Percentiles rank a stretch among this genome's conserved stretches.
Conservation (phyloP, 2,797 vertebrate genomes). For the Lutjanus campechanus region DNA sequence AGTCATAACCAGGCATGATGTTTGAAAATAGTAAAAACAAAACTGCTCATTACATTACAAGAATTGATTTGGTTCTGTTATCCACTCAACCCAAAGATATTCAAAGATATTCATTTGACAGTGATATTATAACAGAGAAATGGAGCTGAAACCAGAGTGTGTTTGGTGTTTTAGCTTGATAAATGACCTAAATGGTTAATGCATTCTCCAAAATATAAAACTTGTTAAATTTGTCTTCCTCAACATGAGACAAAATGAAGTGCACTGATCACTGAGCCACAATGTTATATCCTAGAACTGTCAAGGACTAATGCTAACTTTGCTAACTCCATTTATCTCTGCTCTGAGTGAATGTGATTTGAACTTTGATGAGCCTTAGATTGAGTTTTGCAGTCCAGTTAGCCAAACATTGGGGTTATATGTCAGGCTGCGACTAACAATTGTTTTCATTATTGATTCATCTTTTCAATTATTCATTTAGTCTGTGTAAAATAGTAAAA, state of each 20-base stretch:
- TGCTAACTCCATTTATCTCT: no score
- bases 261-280: no score
- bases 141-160: background rate
- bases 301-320: no score
- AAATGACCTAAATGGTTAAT: background rate
- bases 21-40: constrained; percentile 15
- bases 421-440: background rate
- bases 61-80: constrained; percentile 7
- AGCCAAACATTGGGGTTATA: no score
- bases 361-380: no score
- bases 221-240: no score
- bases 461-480: background rate
- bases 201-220: no score
- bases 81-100: constrained; percentile 7
- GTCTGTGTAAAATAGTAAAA: constrained; percentile 18
- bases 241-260: no score
- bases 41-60: background rate
- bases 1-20: no score
- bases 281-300: no score
- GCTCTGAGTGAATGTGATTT: no score
- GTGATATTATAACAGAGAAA: background rate
- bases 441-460: constrained; percentile 13
- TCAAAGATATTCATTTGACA: background rate
- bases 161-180: background rate
- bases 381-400: no score